Evolutionary conservation across 2,888 invertebrate genomes (phyloP), one percentile per base, ranked within the genome.

Genomic region (Drosophila mulleri): DNA sequence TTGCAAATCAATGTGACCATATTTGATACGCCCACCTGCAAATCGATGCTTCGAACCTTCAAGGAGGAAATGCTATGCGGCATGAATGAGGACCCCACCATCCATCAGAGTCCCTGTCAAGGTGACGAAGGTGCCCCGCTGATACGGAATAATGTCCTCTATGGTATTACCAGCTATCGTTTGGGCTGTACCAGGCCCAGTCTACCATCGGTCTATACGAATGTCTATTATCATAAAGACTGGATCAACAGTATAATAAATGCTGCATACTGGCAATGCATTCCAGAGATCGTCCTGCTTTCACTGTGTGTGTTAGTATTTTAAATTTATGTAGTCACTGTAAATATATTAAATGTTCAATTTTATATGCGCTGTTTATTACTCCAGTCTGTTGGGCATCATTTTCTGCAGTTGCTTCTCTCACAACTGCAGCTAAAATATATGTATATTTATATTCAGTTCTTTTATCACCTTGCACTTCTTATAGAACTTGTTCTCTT

Each of bases 61-160:
- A 44, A 23, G 0, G 9, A 26, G 1, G 80, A 75, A 45, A 78
- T 80, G 82, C 37, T 80, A 9, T 80, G 78, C 44, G 69, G 67
- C 7, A 67, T 50, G 0, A 45, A 58, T 20, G 0, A 18, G 0
- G 48, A 63, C 3, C 1, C 7, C 2, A 4, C n/a, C 0, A 1
- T 50, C 0, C 60, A 65, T 12, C 26, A 56, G 2, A 67, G 59
- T 60, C 78, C 82, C 8, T 80, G 80, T 32, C 20, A 42, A 0
- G 78, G 80, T 0, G 80, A 80, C 26, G 48, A 60, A 0, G 80
- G 80, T 2, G 42, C 65, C 0, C 79, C 79, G 0, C 5, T 80
- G 14, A 44, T 80, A 0, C 4, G 0, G 1, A 45, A 44, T 3
- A 14, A 42, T 6, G 9, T 20, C 0, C 12, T 52, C 1, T 26